A percentile compares a stretch with the other conserved stretches of the same genome.
phyloP scores from a whole-genome alignment of 2,113 vertebrate genomes.

The Silurus glanis region DNA sequence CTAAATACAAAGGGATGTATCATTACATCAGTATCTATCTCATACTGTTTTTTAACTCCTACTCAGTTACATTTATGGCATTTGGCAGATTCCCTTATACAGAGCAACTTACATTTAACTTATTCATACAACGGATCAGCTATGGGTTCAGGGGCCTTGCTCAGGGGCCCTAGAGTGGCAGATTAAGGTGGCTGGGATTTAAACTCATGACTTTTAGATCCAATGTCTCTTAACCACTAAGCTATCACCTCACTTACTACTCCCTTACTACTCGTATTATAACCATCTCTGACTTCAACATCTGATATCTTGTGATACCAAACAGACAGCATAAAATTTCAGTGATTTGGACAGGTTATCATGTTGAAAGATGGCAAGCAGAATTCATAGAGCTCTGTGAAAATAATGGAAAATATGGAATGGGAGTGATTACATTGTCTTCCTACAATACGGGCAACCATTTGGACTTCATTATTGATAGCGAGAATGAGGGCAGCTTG shows the following conservation, averaged over 20 bases:
- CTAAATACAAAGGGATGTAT: not conserved
- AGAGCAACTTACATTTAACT: too few relatives aligned
- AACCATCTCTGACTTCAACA: not conserved
- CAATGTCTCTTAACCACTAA: too few relatives aligned
- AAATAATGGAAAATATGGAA: not conserved
- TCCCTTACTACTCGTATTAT: not conserved
- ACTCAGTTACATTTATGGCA: too few relatives aligned
- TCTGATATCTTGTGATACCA: not conserved
- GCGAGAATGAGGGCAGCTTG: not conserved
- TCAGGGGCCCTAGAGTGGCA: too few relatives aligned
- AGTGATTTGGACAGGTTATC: not conserved
- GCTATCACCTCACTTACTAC: too few relatives aligned
- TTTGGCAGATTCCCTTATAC: too few relatives aligned
- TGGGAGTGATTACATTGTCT: not conserved
- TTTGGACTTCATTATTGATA: not conserved
- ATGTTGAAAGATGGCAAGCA: not conserved
- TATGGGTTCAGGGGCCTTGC: too few relatives aligned
- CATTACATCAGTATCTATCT: not conserved
- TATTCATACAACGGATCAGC: too few relatives aligned
- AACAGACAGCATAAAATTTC: not conserved
- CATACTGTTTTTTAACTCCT: not conserved
- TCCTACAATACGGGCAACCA: not conserved
- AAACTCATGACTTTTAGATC: too few relatives aligned
- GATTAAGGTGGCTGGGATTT: too few relatives aligned
- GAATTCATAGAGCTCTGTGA: not conserved